Evolutionary conservation across 2,797 vertebrate species (phyloP), one percentile per base, ranked within the genome.

Genomic region (Halcyon chelicuti): DNA sequence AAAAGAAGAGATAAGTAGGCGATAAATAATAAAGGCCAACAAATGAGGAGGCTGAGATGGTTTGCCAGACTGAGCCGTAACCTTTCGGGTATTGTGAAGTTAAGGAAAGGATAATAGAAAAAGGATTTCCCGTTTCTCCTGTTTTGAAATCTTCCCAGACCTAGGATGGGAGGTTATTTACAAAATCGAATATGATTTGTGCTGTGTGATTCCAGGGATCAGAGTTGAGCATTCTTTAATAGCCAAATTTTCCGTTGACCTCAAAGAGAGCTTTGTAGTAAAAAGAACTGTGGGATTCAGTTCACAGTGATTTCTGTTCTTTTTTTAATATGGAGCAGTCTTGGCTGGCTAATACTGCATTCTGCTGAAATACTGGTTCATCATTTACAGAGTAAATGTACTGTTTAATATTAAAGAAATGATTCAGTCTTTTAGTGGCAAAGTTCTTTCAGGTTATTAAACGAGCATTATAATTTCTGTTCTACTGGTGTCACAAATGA

Each of bases 351-450:
- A 93, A 88, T 67, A 73, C 44, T 70, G 91, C 72, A 73, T 91
- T 93, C 88, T 91, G 65, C 89, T 94, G 94, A 94, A 88, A 73
- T 92, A 92, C 80, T 82, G 74, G 83, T 85, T 89, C 93, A 94
- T 96, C 94, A 85, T 68, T 96, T 96, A 81, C 86, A 87, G 86
- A 85, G 71, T 93, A 96, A 97, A 97, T 95, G 94, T 95, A 88
- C 95, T 96, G 94, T 89, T 96, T 94, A 93, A 95, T 94, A 95
- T 88, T 96, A 88, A 96, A 95, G 91, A 85, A 94, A 90, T 92
- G 60, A 90, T 90, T 96, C 88, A 79, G 76, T 85, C 71, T 92
- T 88, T 90, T 85, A 90, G 71, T 73, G 86, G 83, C 57, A 81
- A 92, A 93, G 94, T 92, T 95, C 96, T 90, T 95, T 89, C 68